A percentile compares a stretch with the other conserved stretches of the same genome.
Evolutionary conservation across 2,888 invertebrate species (phyloP).

Genomic region (Orthosia gracilis): DNA sequence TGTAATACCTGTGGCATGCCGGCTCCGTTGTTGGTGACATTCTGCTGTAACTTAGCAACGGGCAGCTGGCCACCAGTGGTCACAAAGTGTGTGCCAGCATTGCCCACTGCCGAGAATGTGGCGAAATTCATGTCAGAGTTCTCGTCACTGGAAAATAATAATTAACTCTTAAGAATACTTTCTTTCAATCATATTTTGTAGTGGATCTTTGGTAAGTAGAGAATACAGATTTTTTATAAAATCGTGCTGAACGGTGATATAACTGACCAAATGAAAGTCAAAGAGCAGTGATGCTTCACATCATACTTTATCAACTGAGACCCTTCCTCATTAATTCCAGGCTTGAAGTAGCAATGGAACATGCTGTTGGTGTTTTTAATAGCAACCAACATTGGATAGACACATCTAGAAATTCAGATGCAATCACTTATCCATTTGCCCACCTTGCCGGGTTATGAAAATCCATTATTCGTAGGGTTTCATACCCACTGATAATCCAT

Average conservation of each 20-base stretch:
- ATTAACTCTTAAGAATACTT: not conserved
- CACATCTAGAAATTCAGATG: not conserved
- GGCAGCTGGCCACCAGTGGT: constrained; percentile 89
- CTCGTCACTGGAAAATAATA: constrained; percentile 81
- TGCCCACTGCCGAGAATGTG: constrained; percentile 92
- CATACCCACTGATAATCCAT: not conserved
- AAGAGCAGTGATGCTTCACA: too few relatives aligned
- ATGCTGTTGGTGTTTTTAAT: not conserved
- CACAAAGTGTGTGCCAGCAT: constrained; percentile 89
- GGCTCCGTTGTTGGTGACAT: constrained; percentile 90
- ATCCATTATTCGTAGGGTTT: not conserved
- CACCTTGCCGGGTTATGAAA: not conserved
- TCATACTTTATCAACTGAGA: too few relatives aligned
- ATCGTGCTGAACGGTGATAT: too few relatives aligned
- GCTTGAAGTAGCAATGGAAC: not conserved
- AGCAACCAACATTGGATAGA: not conserved
- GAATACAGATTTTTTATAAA: too few relatives aligned
- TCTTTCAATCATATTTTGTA: too few relatives aligned
- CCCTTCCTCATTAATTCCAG: not conserved
- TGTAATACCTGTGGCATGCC: constrained; percentile 89
- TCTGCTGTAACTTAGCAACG: constrained; percentile 94
- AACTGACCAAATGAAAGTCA: too few relatives aligned
- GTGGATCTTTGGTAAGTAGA: too few relatives aligned
- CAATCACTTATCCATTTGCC: not conserved
- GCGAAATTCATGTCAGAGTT: constrained; percentile 94